Base-by-base conservation (phyloP, 1,140 invertebrate species). In the Bombus difficillimus region DNA sequence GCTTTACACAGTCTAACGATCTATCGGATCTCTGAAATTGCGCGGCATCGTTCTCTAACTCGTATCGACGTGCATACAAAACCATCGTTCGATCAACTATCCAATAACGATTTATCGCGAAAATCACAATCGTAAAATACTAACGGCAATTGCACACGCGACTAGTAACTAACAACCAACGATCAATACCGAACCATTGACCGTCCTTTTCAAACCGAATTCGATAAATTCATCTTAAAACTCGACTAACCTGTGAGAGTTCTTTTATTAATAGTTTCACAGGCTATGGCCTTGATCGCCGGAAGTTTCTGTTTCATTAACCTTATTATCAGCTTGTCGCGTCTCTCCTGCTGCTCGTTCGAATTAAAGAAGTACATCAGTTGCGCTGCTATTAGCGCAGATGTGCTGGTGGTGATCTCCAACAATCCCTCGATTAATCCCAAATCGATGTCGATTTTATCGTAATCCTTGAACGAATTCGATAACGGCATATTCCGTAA, bases 351-450 rank as follows among this genome's bases (percentile, higher is more conserved):
- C n/a, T 84, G 34, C 3, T 85, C 57, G 2, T 72, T 76, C 0
- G 32, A 39, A 1, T 15, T 77, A 12, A 71, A 39, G n/a, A n/a
- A 10, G 15, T 39, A 34, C 22, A 92, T 39, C 37, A 92, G 5
- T 72, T 69, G 69, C 1, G 66, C 87, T 0, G 92, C 91, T 8
- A 93, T 69, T 2, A 92, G 25, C 2, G 25, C 39, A 3, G 86
- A 78, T 22, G 89, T 22, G 0, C 0, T 6, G 9, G 85, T 75
- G 0, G 37, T 59, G 15, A 34, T 13, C 3, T 86, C 41, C 18
- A 89, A 57, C 13, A 93, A 66, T 4, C 84, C 89, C 32, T 92
- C 89, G 10, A 91, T 76, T 0, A 90, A 0, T 0, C 1, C 2
- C 10, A 87, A 66, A 1, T 2, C 59, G 5, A 12, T 8, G 22